A percentile compares a stretch with the other conserved stretches of the same genome.
Evolutionary conservation across 53 echinoderm and acorn worm genomes (phyloP).

Genomic region (Mesocentrotus franciscanus): DNA sequence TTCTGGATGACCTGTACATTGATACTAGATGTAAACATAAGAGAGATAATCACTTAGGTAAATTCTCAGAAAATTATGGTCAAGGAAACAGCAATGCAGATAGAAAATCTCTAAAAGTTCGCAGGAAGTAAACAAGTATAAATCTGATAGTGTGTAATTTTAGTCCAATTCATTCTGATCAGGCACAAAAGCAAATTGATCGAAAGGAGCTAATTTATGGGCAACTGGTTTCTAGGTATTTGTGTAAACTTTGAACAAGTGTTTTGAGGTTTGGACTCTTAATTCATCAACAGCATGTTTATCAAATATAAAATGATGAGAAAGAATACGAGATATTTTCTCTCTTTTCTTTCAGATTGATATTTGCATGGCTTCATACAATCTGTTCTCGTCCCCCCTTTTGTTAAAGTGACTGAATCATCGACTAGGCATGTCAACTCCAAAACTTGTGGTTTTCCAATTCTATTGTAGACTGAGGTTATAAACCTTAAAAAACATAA

Average conservation of each 20-base stretch:
- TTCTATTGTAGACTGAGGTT: constrained; percentile 45
- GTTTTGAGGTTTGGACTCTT: constrained; percentile 15
- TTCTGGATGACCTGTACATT: background rate
- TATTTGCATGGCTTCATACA: constrained; percentile 33
- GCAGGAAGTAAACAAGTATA: constrained; percentile 28
- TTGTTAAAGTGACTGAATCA: constrained; percentile 57
- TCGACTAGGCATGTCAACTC: constrained; percentile 39
- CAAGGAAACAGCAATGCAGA: constrained; percentile 17
- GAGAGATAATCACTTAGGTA: background rate
- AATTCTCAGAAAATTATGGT: constrained; percentile 27
- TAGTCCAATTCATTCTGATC: background rate
- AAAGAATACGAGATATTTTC: background rate
- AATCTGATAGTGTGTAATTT: constrained; percentile 39
- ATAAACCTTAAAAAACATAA: constrained; percentile 39
- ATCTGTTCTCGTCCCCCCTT: constrained; percentile 33
- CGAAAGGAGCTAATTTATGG: background rate
- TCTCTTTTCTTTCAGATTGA: constrained; percentile 8
- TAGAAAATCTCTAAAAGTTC: background rate
- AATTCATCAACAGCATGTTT: constrained; percentile 51
- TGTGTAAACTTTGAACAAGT: constrained; percentile 46
- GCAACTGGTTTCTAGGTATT: constrained; percentile 29
- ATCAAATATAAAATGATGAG: constrained; percentile 29
- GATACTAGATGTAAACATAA: constrained; percentile 4
- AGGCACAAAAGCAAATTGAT: constrained; percentile 15
- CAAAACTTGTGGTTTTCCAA: constrained; percentile 34